Base-by-base conservation (phyloP, 1,140 invertebrate species). In the Pygmarrhopalites habei region DNA sequence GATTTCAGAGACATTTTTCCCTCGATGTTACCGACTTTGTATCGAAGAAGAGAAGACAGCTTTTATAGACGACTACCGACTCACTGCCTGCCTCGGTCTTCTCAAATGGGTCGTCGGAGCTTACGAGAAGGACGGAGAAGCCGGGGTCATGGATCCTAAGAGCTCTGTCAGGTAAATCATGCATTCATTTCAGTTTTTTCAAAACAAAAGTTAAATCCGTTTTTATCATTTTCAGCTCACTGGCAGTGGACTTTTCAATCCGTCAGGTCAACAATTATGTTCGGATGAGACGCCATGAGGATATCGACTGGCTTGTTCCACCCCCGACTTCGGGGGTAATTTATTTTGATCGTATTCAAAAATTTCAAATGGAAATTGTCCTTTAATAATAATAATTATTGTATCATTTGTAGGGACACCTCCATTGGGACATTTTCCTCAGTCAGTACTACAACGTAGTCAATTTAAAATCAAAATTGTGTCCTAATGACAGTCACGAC, bases 41-140 rank as follows among this genome's bases (percentile, higher is more conserved):
- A 86, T 86, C 75, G 85, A 85, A 12, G 92, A 95, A 70, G 92
- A 94, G 72, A 82, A 92, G 72, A 82, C 84, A 65, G 86, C 90
- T 62, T 95, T 95, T 72, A 81, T 92, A 47, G 89, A 94, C 65
- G 90, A 95, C 75, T 96, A 89, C 72, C 85, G 90, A 72, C 78
- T 91, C 41, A 93, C 90, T 2, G 87, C 90, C 5, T 95, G 92
- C 72, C 82, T 92, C 58, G 86, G 85, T 68, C 76, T 92, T 17
- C 76, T 95, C 10, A 88, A 89, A 74, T 87, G 85, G 82, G 75
- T 92, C 30, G 79, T 84, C 0, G 77, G 80, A 35, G 81, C 79
- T 56, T 78, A 68, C 82, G 79, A 83, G 63, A 77, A 72, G 59
- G 67, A 66, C 47, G 71, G 71, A 19, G 71, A 73, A n/a, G 62